Base-by-base conservation (phyloP, 1,140 invertebrate species). In the Bombus polaris region DNA sequence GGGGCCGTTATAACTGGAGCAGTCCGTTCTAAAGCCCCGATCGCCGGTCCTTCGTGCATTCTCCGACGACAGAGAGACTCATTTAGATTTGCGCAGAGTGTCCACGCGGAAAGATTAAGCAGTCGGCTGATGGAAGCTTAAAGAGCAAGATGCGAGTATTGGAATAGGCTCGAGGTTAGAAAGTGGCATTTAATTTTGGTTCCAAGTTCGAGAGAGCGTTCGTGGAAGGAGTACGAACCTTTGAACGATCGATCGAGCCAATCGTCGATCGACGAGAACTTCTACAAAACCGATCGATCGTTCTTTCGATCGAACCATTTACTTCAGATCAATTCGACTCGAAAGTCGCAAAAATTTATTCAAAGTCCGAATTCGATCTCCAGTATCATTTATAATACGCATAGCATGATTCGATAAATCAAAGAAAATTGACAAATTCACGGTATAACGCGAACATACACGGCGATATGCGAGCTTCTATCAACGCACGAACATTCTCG, bases 1-100 rank as follows among this genome's bases (percentile, higher is more conserved):
- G 82, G 87, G 73, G 88, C 87, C 89, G 91, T 94, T 94, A 93
- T 94, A 94, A 92, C 91, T 93, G 88, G 89, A 93, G 57, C 85
- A 93, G 42, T 66, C 62, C 71, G 83, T 62, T 75, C 42, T n/a
- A 42, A 32, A 59, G 39, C 72, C 65, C 32, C 70, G 42, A 65
- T 42, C 53, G n/a, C 1, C 53, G 70, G 37, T 77, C 15, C 73
- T 53, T 5, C 39, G 39, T 35, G 22, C 81, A 79, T 84, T 84
- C 66, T 79, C 53, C 47, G 39, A 15, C 47, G 83, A 79, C 83
- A 37, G 53, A 72, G 68, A 32, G 28, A 22, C 53, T 77, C 73
- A 35, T 70, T 44, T 74, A 32, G 25, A 6, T 35, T 25, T 8
- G 2, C 28, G 15, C 0, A 13, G 8, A 39, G 13, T 39, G 53